Percentiles rank a stretch among this genome's conserved stretches.
Conservation (phyloP, 2,797 vertebrate genomes). For the Premnoplex brunnescens region DNA sequence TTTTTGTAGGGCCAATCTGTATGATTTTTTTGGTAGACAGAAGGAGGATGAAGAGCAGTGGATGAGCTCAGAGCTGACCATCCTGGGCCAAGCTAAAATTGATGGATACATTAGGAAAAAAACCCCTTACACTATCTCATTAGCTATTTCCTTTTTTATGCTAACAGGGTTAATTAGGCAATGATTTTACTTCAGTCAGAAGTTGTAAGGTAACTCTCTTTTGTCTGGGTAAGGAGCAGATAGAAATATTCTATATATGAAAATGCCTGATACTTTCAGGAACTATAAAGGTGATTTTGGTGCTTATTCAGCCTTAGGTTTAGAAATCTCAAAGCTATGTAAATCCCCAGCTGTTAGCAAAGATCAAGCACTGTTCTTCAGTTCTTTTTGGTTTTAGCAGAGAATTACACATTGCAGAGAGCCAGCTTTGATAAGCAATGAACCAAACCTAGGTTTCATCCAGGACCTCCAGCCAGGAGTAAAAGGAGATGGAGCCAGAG, state of each 20-base stretch:
- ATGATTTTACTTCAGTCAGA: neutral
- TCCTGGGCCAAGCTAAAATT: neutral
- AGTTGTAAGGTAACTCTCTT: neutral
- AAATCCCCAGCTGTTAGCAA: neutral
- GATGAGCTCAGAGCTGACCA: neutral
- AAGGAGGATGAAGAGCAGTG: neutral
- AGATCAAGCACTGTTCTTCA: neutral
- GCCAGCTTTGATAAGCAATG: neutral
- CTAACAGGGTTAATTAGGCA: neutral
- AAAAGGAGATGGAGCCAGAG: neutral
- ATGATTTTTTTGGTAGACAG: neutral
- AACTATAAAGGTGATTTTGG: neutral
- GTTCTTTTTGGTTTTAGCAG: neutral
- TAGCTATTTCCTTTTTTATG: neutral
- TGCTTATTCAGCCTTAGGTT: neutral
- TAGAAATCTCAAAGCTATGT: neutral
- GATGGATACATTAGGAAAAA: neutral
- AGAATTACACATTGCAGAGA: neutral
- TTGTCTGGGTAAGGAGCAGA: neutral
- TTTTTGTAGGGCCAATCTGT: rapidly evolving
- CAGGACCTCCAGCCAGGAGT: neutral
- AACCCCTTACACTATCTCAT: neutral
- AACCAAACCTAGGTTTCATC: neutral
- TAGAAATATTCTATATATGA: neutral
- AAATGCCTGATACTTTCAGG: neutral